phyloP scores from a whole-genome alignment of 2,888 invertebrate species.

The Oxyscelio sp. region DNA sequence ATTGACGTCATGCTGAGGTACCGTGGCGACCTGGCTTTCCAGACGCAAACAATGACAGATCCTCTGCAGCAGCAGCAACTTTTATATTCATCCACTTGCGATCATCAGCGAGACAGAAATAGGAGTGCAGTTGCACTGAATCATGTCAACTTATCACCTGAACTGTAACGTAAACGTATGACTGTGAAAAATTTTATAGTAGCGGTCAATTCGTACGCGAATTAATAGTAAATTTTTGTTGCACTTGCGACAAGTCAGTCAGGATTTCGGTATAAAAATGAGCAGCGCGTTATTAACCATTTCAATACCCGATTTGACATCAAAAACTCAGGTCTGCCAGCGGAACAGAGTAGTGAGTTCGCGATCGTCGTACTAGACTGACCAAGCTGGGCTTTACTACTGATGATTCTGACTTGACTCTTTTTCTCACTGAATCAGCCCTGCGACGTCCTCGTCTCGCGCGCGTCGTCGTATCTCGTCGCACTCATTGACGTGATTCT shows the following conservation, averaged over 20 bases:
- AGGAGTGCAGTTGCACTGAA: neutral
- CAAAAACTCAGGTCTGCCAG: neutral
- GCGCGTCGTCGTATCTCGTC: slow-evolving; percentile 52
- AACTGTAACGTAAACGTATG: neutral
- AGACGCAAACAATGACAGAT: neutral
- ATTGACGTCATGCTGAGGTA: slow-evolving; percentile 81
- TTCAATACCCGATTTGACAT: neutral
- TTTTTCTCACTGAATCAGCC: slow-evolving; percentile 70
- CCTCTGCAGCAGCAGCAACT: neutral
- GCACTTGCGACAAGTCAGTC: neutral
- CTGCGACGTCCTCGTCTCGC: slow-evolving; percentile 68
- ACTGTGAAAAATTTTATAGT: neutral
- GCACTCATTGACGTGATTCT: slow-evolving; percentile 47
- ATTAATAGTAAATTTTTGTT: neutral
- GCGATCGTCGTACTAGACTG: slow-evolving; percentile 80
- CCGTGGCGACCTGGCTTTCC: neutral
- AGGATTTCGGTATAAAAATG: neutral
- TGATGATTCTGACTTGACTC: slow-evolving; percentile 73
- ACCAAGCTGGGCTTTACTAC: slow-evolving; percentile 87
- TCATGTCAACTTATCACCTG: neutral
- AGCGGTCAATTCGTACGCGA: neutral
- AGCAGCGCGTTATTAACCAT: neutral
- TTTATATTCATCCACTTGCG: neutral
- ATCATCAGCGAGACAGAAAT: neutral
- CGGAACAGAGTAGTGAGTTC: slow-evolving; percentile 19